Evolutionary conservation across 2,888 invertebrate genomes (phyloP).

Genomic region (Coelinius sp.): DNA sequence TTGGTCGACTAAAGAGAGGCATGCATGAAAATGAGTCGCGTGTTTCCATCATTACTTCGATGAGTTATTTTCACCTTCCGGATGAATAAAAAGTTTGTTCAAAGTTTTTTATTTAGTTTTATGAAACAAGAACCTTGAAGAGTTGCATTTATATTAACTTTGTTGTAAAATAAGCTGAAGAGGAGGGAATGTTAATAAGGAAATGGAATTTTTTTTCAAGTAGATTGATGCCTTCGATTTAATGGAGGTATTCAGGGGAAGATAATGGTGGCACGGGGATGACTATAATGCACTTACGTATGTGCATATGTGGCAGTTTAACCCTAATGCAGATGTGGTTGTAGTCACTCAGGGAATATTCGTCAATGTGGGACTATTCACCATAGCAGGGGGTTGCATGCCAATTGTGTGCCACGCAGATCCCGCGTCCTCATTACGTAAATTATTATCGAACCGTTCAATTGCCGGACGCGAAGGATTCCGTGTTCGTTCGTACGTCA

Average conservation of each 20-base stretch:
- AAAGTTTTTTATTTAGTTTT: not conserved
- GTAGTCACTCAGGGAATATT: conserved; percentile 27
- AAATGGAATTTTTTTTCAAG: not conserved
- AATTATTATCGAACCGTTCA: conserved; percentile 62
- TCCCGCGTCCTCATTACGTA: conserved; percentile 62
- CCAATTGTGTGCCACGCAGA: conserved; percentile 20
- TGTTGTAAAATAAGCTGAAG: not conserved
- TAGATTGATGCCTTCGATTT: not conserved
- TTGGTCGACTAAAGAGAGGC: no score
- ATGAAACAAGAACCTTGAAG: not conserved
- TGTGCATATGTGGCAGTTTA: conserved; percentile 10
- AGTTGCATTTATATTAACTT: not conserved
- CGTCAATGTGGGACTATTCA: conserved; percentile 20
- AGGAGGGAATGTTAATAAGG: not conserved
- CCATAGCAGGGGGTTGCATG: conserved; percentile 15
- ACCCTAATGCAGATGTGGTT: conserved; percentile 28
- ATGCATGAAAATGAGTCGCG: conserved; percentile 8
- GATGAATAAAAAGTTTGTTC: not conserved
- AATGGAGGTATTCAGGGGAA: not conserved
- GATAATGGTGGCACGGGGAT: not conserved
- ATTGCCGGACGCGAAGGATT: conserved; percentile 55
- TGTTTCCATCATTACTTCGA: not conserved
- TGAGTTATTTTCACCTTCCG: conserved; percentile 17
- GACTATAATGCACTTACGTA: conserved; percentile 14
- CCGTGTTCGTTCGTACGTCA: conserved; percentile 14